Evolutionary conservation across 2,797 vertebrate species (phyloP), one percentile per base, ranked within the genome.

Genomic region (Amniataba percoides): DNA sequence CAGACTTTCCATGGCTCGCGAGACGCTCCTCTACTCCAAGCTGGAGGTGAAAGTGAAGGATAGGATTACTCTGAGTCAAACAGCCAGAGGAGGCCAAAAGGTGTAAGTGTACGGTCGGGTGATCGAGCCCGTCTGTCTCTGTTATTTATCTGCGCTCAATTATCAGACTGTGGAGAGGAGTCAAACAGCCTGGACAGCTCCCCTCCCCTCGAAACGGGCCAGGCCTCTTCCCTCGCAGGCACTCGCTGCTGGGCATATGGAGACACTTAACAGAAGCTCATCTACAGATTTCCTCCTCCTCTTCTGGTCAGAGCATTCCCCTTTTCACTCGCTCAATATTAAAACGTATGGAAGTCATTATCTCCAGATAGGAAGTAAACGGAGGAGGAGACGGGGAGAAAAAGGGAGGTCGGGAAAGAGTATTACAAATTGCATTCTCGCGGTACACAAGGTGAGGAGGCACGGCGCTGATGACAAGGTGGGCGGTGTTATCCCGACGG

Each of bases 261-360:
- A 93, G 92, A 88, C 90, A 92, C 92, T 95, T 94, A 95, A 91
- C 93, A 93, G 93, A 92, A 96, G 94, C 93, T 93, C 90, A 93
- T 94, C 89, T 87, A 91, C 89, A 95, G 88, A 94, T 93, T 94
- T 94, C 92, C 90, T 87, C 78, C 78, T 77, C 82, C 76, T 77
- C 74, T 46, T 89, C 81, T 66, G 72, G 88, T 87, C 87, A 81
- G 71, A 82, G 86, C 83, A 70, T 85, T 85, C 87, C 77, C 80
- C 77, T 80, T 81, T 86, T 74, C 78, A 60, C 84, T 85, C 45
- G 67, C 88, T 92, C 53, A 15, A 90, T 91, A 93, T 92, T 89
- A 87, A 90, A 91, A 88, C 83, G 88, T 90, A 92, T 95, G 94
- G 93, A 87, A 89, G 76, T 79, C 79, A 88, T 95, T 94, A 93